Conservation (phyloP, 2,888 invertebrate species). For the Andricus quercusramuli region DNA sequence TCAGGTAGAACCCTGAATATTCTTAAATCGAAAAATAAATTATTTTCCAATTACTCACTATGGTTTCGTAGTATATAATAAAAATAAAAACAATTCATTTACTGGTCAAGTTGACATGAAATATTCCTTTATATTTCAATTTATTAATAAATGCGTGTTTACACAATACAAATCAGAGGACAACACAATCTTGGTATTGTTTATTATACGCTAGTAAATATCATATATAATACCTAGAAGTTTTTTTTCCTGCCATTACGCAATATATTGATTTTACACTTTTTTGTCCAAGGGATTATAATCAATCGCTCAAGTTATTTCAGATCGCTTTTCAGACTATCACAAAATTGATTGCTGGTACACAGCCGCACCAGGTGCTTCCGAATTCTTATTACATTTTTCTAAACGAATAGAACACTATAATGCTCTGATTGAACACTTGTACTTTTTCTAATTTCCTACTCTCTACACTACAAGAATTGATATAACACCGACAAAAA, state of each 20-base stretch:
- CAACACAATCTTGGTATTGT: slow-evolving; percentile 74
- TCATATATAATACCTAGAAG: slow-evolving; percentile 53
- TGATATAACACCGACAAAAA: slow-evolving; percentile 35
- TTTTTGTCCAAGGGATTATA: slow-evolving; percentile 60
- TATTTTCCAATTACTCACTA: neutral
- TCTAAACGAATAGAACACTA: slow-evolving; percentile 47
- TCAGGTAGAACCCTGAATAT: neutral
- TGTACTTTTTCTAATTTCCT: slow-evolving; percentile 21
- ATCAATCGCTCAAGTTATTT: slow-evolving; percentile 64
- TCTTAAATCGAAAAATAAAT: neutral
- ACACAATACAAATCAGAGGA: slow-evolving; percentile 75
- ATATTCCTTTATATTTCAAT: slow-evolving; percentile 67
- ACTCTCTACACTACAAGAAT: slow-evolving; percentile 9
- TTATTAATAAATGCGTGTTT: slow-evolving; percentile 76
- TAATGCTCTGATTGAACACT: slow-evolving; percentile 48
- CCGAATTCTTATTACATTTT: slow-evolving; percentile 63
- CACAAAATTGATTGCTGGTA: slow-evolving; percentile 76
- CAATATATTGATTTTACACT: slow-evolving; percentile 61
- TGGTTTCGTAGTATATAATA: neutral
- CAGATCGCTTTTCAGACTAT: slow-evolving; percentile 71
- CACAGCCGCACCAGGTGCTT: slow-evolving; percentile 65
- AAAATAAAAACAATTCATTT: neutral
- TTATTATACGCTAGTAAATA: slow-evolving; percentile 73
- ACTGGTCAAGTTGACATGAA: slow-evolving; percentile 30
- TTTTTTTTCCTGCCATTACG: slow-evolving; percentile 48